Evolutionary conservation across 2,113 vertebrate species (phyloP), one percentile per base, ranked within the genome.

Genomic region (Ramphastos sulfuratus): DNA sequence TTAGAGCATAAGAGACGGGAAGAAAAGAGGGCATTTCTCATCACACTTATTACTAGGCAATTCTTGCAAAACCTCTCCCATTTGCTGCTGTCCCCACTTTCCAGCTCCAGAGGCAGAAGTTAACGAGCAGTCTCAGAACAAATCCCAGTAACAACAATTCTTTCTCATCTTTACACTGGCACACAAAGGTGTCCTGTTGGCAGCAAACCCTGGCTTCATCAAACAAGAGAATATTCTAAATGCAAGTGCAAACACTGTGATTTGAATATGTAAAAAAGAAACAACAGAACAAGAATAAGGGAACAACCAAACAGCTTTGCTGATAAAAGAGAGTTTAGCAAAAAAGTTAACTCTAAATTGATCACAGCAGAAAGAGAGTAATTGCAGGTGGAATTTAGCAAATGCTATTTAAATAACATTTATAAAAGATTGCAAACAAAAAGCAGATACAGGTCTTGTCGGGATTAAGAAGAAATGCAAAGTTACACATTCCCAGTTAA

Each of bases 401-500:
- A 95, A 92, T 91, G 86, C 70, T 92, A 75, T 79, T 95, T 66
- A 70, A 96, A 92, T 91, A 87, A 88, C 78, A 91, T 90, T 81
- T 52, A 39, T 18, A 85, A 87, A 95, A 89, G 25, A 64, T 52
- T 90, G 82, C 84, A 90, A 87, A 69, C 46, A 48, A 89, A 91
- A 63, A 67, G 58, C 60, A 94, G 90, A 66, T 52, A 50, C 58
- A 19, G 17, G 33, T 44, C 74, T 84, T 78, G 60, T 30, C 70
- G 76, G 67, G 73, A 78, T 83, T 64, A 72, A 88, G 69, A 67
- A 18, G 21, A 78, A 81, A 82, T 2, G 0, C 70, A 82, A 87
- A 79, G 65, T 91, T 82, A 61, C 48, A 67, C 71, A 55, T 88
- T 74, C 37, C 50, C 39, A 48, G 69, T 71, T 82, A 85, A 90